phyloP scores from a whole-genome alignment of 2,113 vertebrate genomes.

The Channa argus region DNA sequence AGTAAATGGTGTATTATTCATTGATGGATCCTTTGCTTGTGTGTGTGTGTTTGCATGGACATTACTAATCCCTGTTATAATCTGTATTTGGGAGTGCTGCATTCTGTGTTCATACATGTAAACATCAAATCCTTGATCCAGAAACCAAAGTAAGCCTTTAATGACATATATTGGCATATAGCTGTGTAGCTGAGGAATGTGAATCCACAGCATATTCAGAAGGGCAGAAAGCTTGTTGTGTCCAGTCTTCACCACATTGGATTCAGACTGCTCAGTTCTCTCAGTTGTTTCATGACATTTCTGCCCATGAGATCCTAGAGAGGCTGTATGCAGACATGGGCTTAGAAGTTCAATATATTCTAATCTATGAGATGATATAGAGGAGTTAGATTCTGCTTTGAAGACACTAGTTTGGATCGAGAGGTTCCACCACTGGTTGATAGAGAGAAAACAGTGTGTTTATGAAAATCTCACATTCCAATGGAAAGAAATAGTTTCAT shows the following conservation, averaged over 20 bases:
- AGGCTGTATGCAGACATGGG: slow-evolving; percentile 17
- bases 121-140: no score
- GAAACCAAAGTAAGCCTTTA: no score
- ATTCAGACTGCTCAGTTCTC: neutral
- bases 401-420: slow-evolving; percentile 21
- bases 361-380: slow-evolving; percentile 49
- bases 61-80: no score
- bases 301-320: neutral
- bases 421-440: slow-evolving; percentile 39
- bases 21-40: no score
- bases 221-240: neutral
- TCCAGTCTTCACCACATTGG: neutral
- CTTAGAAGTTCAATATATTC: slow-evolving; percentile 19
- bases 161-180: slow-evolving; percentile 10
- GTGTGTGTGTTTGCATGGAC: no score
- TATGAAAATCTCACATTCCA: slow-evolving; percentile 82
- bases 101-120: no score
- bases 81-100: no score
- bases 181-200: neutral
- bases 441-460: slow-evolving; percentile 49
- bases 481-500: slow-evolving; percentile 86
- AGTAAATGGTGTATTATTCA: no score
- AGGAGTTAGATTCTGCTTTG: slow-evolving; percentile 32
- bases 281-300: slow-evolving; percentile 5
- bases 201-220: neutral